A percentile compares a stretch with the other conserved stretches of the same genome.
Conservation (phyloP, 64 coral and sea anemone species). For the Montipora foliosa region DNA sequence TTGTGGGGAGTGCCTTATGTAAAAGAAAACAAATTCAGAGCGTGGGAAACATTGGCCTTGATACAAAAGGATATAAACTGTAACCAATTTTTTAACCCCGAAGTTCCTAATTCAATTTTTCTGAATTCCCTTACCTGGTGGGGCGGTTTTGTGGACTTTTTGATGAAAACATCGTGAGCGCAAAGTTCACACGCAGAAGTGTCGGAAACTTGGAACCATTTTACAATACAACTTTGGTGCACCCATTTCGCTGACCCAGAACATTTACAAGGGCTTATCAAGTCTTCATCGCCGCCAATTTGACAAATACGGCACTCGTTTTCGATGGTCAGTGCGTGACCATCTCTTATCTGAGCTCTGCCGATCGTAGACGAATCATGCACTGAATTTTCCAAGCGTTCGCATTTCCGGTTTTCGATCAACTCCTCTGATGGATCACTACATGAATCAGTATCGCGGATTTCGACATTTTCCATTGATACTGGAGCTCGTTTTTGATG, state of each 20-base stretch:
- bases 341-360: background rate
- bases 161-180: slow-evolving; percentile 66
- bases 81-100: too few species aligned
- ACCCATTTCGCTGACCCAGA: slow-evolving; percentile 89
- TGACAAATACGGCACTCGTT: slow-evolving; percentile 93
- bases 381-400: background rate
- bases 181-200: slow-evolving; percentile 90
- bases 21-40: background rate
- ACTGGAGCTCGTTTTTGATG: background rate
- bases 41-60: background rate
- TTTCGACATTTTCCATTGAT: background rate
- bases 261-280: slow-evolving; percentile 92
- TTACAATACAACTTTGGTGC: slow-evolving; percentile 87
- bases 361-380: background rate
- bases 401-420: slow-evolving; percentile 21
- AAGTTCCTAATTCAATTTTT: too few species aligned
- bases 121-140: slow-evolving; percentile 73
- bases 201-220: slow-evolving; percentile 88
- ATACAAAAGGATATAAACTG: too few species aligned
- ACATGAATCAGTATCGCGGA: background rate
- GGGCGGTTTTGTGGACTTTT: slow-evolving; percentile 85
- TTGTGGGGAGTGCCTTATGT: background rate
- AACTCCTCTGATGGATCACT: background rate
- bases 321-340: background rate
- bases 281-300: slow-evolving; percentile 61